Percentiles rank a stretch among this genome's conserved stretches.
Evolutionary conservation across 2,888 invertebrate genomes (phyloP).

Genomic region (Lepidochitona cinerea): DNA sequence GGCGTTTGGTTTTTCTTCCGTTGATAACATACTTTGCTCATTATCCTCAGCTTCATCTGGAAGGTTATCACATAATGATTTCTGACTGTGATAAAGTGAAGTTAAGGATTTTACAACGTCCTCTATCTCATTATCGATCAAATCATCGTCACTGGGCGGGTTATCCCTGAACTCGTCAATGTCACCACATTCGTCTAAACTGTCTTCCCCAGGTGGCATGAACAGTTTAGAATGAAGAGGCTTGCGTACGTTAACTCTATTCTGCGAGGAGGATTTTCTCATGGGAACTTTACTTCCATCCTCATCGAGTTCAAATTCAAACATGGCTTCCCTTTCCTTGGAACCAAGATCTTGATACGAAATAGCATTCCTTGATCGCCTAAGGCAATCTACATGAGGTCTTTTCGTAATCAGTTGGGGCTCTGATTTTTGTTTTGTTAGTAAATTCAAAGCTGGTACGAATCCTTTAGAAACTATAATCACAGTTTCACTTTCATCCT

Average conservation of each 20-base stretch:
- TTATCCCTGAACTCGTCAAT: background rate
- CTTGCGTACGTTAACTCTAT: background rate
- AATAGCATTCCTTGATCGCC: background rate
- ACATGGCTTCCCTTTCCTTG: background rate
- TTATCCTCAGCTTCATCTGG: background rate
- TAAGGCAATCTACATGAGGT: background rate
- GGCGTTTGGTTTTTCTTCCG: background rate
- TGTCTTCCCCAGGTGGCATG: background rate
- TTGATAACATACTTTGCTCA: background rate
- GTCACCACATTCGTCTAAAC: background rate
- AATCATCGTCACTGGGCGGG: background rate
- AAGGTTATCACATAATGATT: background rate
- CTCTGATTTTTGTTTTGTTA: background rate
- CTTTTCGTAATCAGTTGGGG: background rate
- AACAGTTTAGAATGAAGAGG: background rate
- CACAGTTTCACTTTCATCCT: background rate
- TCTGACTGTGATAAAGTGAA: background rate
- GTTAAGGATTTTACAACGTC: background rate
- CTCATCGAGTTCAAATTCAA: background rate
- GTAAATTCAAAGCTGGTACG: background rate
- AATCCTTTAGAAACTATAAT: background rate
- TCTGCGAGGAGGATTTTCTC: background rate
- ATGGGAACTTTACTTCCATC: background rate
- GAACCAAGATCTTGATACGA: background rate
- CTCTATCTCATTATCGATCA: background rate